Base-by-base conservation (phyloP, 1,140 invertebrate genomes). In the Eupristina koningsbergeri region DNA sequence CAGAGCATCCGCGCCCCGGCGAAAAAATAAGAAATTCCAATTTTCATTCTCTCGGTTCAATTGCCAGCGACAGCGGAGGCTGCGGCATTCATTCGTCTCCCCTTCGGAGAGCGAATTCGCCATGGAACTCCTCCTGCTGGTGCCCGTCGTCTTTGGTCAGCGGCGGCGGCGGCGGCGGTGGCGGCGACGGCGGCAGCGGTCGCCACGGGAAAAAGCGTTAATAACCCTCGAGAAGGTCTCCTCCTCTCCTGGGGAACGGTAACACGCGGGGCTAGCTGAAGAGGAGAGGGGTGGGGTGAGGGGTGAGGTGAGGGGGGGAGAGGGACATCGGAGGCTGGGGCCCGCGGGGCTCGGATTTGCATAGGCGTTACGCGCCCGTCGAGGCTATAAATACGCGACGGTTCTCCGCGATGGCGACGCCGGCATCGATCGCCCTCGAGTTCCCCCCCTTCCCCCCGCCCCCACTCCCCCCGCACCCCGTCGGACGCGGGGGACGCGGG, bases 351-450 rank as follows among this genome's bases (percentile, higher is more conserved):
- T 31, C n/a, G 36, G 73, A 82, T 76, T 82, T 76, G 81, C 81
- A 76, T 82, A 82, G 58, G 73, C 73, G 73, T 73, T 47, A 45
- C 80, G 71, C 39, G 31, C 69, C 80, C 34, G 50, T 29, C 34
- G 50, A 39, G 67, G 80, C 80, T 81, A 81, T 81, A 81, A 81
- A 81, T 81, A 81, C 80, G 41, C 64, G 79, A 15, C 61, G 31
- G 15, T 45, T 79, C 53, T 53, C 69, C 64, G 45, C 76, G 81
- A n/a, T n/a, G n/a, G n/a, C n/a, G n/a, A n/a, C n/a, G n/a, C n/a
- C n/a, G 39, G 64, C 79, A 71, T 45, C 69, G 81, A 85, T 78
- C 69, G 77, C 3, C 41, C 6, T 1, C 34, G 39, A n/a, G n/a
- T n/a, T n/a, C 36, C 41, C 63, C 11, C 29, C 29, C 31, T 29